These are phyloP conservation scores for Stichodactyla mertensii DNA, from an alignment of 64 coral and sea anemone genomes.

Conservation along the genomic window DNA sequence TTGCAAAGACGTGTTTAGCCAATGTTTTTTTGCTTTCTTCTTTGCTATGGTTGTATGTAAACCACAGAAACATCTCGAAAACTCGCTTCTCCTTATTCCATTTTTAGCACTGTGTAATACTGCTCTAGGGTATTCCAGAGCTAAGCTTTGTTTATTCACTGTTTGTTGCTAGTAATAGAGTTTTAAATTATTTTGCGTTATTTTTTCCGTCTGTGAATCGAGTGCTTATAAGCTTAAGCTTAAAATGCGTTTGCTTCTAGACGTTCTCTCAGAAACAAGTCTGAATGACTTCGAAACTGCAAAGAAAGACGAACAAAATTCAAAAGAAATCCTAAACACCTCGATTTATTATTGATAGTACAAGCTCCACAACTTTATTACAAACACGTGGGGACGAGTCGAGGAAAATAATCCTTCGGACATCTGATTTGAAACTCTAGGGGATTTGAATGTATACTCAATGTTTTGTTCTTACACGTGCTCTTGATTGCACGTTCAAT, in stretches of 20 bases:
- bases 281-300: not conserved
- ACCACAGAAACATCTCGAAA: not conserved
- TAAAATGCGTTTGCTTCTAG: not conserved
- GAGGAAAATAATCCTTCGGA: not conserved
- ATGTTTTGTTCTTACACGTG: conserved; percentile 35
- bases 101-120: not conserved
- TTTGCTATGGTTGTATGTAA: conserved; percentile 4
- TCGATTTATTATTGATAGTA: conserved; percentile 31
- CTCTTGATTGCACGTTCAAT: not conserved
- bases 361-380: conserved; percentile 10
- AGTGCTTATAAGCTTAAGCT: not conserved
- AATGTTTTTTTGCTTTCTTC: conserved; percentile 9
- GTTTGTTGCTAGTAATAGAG: not conserved
- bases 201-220: not conserved
- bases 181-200: not conserved
- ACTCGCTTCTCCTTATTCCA: not conserved
- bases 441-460: not conserved
- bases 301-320: not conserved
- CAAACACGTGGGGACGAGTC: conserved; percentile 1
- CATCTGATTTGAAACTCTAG: not conserved
- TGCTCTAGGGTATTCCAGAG: not conserved
- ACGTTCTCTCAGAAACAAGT: not conserved
- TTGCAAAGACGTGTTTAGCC: not conserved
- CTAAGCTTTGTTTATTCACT: not conserved
- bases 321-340: conserved; percentile 9